phyloP scores from a whole-genome alignment of 2,888 invertebrate genomes.

The Dilophus febrilis region DNA sequence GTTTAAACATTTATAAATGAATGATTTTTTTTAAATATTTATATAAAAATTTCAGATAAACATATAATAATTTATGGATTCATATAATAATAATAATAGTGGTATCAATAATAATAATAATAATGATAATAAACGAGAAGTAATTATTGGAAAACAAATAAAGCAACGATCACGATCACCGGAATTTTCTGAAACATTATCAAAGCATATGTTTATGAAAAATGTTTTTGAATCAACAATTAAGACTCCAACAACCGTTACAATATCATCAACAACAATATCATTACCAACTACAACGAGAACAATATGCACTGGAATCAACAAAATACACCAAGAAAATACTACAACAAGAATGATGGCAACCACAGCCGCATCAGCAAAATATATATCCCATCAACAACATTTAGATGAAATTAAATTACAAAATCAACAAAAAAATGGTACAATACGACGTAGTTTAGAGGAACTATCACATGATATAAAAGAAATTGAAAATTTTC shows the following conservation, averaged over 20 bases:
- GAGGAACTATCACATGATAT: conserved; percentile 30
- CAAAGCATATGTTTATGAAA: conserved; percentile 26
- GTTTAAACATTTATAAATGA: no score
- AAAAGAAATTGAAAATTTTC: conserved; percentile 28
- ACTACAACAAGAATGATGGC: no score
- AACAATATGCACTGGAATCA: no score
- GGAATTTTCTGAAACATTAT: conserved; percentile 25
- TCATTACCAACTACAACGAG: no score
- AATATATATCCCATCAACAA: background rate
- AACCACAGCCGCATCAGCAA: background rate
- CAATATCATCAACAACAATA: background rate
- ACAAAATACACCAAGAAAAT: no score
- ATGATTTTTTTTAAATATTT: no score
- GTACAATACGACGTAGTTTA: conserved; percentile 16
- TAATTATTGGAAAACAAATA: background rate
- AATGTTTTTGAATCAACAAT: conserved; percentile 24
- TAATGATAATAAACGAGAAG: no score
- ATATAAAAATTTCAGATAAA: no score
- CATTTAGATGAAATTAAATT: background rate
- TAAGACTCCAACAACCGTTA: conserved; percentile 9
- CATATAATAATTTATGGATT: no score
- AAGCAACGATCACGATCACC: conserved; percentile 16
- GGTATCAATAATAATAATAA: no score
- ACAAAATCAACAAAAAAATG: background rate
- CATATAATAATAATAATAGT: no score